Percentiles rank a stretch among this genome's conserved stretches.
Evolutionary conservation across 2,797 vertebrate species (phyloP).

Genomic region (Coccyzus lansbergi): DNA sequence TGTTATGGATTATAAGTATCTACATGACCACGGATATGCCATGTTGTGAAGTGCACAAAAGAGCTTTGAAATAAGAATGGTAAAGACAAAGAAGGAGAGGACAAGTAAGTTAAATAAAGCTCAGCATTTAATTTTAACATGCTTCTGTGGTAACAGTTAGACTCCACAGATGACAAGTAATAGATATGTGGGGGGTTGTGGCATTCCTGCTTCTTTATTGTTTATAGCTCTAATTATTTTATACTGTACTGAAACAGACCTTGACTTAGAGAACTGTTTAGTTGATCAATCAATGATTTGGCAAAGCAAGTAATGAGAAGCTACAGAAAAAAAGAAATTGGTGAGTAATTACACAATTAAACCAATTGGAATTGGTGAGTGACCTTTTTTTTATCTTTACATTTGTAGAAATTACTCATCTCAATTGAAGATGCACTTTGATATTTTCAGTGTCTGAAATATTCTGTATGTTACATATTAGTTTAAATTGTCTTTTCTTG

Average conservation of each 20-base stretch:
- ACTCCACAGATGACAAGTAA: slow-evolving; percentile 58
- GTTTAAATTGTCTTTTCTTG: background rate
- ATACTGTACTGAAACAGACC: slow-evolving; percentile 57
- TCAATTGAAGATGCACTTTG: background rate
- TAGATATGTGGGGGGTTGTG: slow-evolving; percentile 57
- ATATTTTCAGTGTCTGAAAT: background rate
- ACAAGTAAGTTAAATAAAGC: slow-evolving; percentile 45
- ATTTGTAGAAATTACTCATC: background rate
- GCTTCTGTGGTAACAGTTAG: slow-evolving; percentile 32
- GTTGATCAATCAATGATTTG: background rate
- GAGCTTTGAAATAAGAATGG: slow-evolving; percentile 14
- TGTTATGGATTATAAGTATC: background rate
- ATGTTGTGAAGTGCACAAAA: slow-evolving; percentile 3
- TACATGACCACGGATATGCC: slow-evolving; percentile 6
- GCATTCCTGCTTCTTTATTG: slow-evolving; percentile 32
- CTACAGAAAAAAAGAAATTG: background rate
- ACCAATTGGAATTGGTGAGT: background rate
- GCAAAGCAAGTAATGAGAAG: slow-evolving; percentile 15
- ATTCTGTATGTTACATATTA: background rate
- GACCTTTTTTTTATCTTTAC: background rate
- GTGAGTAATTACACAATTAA: background rate
- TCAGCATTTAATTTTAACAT: slow-evolving; percentile 55
- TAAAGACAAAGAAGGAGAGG: slow-evolving; percentile 14
- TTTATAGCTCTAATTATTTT: slow-evolving; percentile 65
- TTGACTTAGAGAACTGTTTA: slow-evolving; percentile 51